A percentile compares a stretch with the other conserved stretches of the same genome.
Evolutionary conservation across 2,888 invertebrate species (phyloP).

Genomic region (Trissolcus brochymenae): DNA sequence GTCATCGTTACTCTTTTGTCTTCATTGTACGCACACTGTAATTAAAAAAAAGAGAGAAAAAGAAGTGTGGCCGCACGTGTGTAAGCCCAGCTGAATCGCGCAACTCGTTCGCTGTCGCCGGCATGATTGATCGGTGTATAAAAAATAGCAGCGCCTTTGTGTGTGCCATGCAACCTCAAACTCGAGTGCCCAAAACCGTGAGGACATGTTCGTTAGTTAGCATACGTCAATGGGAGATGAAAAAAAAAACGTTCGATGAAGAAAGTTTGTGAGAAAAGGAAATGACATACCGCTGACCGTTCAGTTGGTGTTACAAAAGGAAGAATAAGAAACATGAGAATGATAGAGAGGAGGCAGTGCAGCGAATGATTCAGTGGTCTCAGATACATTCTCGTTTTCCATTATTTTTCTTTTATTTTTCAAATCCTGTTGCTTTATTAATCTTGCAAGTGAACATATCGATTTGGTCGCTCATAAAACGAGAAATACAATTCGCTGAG

Average conservation of each 20-base stretch:
- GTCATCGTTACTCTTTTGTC: not conserved
- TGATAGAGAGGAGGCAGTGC: no score
- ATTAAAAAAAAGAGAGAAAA: constrained; percentile 9
- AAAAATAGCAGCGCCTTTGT: constrained; percentile 59
- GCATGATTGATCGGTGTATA: constrained; percentile 14
- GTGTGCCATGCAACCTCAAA: constrained; percentile 33
- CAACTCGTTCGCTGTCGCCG: not conserved
- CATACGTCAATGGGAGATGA: not conserved
- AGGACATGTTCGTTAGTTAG: constrained; percentile 1
- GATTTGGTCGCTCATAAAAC: constrained; percentile 21
- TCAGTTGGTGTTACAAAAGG: no score
- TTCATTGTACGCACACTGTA: constrained; percentile 9
- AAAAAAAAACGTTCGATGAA: no score
- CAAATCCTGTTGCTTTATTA: constrained; percentile 41
- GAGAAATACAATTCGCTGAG: constrained; percentile 22
- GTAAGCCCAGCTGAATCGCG: not conserved
- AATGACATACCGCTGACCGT: not conserved
- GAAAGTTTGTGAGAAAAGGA: not conserved
- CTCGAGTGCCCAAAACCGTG: constrained; percentile 8
- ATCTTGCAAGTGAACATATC: constrained; percentile 37
- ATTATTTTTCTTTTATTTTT: constrained; percentile 13
- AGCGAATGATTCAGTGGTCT: constrained; percentile 9
- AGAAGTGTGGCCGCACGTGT: constrained; percentile 13
- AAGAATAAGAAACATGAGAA: no score
- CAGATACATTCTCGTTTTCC: constrained; percentile 14